phyloP scores from a whole-genome alignment of 2,888 invertebrate species.

The Malacosoma neustria region DNA sequence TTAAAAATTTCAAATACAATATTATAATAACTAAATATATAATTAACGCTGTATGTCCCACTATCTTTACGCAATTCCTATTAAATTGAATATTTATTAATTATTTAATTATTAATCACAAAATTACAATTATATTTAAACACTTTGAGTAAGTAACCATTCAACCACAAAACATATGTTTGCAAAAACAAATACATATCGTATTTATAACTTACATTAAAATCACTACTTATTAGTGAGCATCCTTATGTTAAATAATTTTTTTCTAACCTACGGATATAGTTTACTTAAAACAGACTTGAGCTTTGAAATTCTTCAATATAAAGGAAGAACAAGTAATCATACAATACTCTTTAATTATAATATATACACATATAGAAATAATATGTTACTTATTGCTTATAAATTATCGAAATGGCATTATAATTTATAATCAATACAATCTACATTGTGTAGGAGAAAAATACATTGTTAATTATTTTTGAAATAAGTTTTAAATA shows the following conservation, averaged over 20 bases:
- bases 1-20: not conserved
- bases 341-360: too few species aligned
- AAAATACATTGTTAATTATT: too few species aligned
- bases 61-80: not conserved
- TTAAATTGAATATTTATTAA: not conserved
- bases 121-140: not conserved
- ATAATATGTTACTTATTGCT: too few species aligned
- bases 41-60: not conserved
- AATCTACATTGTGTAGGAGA: too few species aligned
- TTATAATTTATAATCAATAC: too few species aligned
- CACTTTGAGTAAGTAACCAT: constrained; percentile 1
- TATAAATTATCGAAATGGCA: too few species aligned
- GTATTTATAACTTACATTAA: constrained; percentile 33
- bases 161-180: constrained; percentile 7
- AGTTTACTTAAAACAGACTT: not conserved
- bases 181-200: constrained; percentile 35
- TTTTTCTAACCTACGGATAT: constrained; percentile 22
- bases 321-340: too few species aligned
- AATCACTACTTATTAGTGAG: constrained; percentile 51
- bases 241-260: constrained; percentile 50
- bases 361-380: too few species aligned
- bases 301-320: constrained; percentile 9
- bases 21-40: not conserved
- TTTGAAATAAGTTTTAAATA: too few species aligned
- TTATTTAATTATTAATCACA: constrained; percentile 2